Evolutionary conservation across 2,888 invertebrate genomes (phyloP).

Genomic region (Orthosia incerta): DNA sequence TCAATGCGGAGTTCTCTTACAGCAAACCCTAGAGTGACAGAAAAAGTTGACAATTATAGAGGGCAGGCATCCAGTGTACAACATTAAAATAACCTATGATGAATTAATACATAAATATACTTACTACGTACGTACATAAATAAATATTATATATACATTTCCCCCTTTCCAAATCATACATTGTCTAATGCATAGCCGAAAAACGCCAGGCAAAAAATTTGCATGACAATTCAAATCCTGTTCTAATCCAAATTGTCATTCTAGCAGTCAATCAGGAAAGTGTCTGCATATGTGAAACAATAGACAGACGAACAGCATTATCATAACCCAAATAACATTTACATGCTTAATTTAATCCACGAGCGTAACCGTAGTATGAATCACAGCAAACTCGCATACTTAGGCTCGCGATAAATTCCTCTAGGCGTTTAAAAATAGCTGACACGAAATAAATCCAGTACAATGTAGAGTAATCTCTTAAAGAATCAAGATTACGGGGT

Average conservation of each 20-base stretch:
- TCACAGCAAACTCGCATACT: constrained; percentile 54
- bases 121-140: too few species aligned
- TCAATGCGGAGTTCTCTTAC: too few species aligned
- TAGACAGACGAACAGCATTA: constrained; percentile 32
- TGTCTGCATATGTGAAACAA: constrained; percentile 34
- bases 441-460: constrained; percentile 61
- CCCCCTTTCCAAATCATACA: constrained; percentile 3
- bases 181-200: constrained; percentile 3
- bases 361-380: constrained; percentile 57
- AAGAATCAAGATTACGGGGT: constrained; percentile 70
- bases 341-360: constrained; percentile 44
- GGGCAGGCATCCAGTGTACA: too few species aligned
- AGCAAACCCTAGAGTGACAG: too few species aligned
- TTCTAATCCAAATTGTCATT: constrained; percentile 16
- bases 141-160: not conserved
- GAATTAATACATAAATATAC: too few species aligned
- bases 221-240: constrained; percentile 18
- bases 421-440: constrained; percentile 66
- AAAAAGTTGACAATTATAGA: too few species aligned
- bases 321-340: constrained; percentile 56
- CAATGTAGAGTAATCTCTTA: constrained; percentile 66
- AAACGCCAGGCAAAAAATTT: not conserved
- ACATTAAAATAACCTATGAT: too few species aligned
- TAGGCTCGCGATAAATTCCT: constrained; percentile 60
- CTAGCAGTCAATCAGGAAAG: constrained; percentile 24